Percentiles rank a stretch among this genome's conserved stretches.
phyloP scores from a whole-genome alignment of 2,888 invertebrate genomes.

The Aelia acuminata region DNA sequence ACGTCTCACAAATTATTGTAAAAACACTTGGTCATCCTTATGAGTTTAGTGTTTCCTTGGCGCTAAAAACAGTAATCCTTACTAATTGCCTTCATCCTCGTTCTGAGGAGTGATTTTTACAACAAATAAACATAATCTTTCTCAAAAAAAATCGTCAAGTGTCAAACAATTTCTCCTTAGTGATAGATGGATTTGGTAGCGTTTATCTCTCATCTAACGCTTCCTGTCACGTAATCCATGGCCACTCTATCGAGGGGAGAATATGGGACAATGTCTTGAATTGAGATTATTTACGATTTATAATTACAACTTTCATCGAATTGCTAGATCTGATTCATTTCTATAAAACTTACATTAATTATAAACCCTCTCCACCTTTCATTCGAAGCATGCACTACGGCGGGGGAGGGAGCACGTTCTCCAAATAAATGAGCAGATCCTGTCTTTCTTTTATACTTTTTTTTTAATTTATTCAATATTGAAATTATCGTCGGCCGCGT shows the following conservation, averaged over 20 bases:
- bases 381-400: too few species aligned
- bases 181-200: constrained; percentile 52
- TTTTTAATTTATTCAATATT: too few species aligned
- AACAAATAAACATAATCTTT: background rate
- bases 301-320: background rate
- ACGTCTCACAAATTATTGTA: too few species aligned
- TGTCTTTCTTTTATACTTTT: too few species aligned
- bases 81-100: background rate
- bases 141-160: background rate
- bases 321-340: background rate
- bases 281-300: background rate
- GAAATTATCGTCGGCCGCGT: too few species aligned
- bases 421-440: too few species aligned
- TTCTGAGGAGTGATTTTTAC: background rate
- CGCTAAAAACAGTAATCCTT: background rate
- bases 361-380: background rate
- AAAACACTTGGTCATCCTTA: too few species aligned
- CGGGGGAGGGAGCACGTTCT: too few species aligned
- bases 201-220: constrained; percentile 56
- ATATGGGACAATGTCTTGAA: constrained; percentile 27
- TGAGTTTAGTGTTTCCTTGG: background rate
- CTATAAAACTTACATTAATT: background rate
- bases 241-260: constrained; percentile 1
- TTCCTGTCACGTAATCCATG: constrained; percentile 52
- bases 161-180: constrained; percentile 28